Conservation (phyloP, 1,140 invertebrate genomes). For the Aphelinus certus region DNA sequence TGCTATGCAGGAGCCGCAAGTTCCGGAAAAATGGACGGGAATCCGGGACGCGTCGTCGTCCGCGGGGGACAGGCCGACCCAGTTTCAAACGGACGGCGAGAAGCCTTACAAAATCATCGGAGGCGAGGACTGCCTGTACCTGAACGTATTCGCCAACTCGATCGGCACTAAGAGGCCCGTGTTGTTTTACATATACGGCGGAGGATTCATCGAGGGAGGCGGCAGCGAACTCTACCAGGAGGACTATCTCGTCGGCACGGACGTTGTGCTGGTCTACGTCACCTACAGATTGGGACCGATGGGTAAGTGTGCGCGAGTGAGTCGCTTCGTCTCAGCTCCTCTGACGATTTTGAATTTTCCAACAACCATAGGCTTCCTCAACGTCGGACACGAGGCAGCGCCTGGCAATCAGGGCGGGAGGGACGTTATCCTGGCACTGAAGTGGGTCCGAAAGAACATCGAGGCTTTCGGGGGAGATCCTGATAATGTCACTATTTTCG, state of each 20-base stretch:
- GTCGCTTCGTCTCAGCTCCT: not conserved
- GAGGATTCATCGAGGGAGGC: conserved; percentile 65
- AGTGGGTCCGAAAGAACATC: conserved; percentile 93
- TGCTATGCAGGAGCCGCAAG: not conserved
- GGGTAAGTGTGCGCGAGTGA: conserved; percentile 55
- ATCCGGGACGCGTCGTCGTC: not conserved
- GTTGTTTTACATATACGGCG: not conserved
- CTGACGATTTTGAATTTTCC: not conserved
- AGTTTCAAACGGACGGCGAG: not conserved
- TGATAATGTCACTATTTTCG: conserved; percentile 91
- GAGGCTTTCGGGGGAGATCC: conserved; percentile 91
- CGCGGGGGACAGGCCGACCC: not conserved
- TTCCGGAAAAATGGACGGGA: not conserved
- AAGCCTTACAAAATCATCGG: not conserved
- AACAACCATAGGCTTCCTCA: conserved; percentile 48
- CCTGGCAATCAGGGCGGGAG: conserved; percentile 85
- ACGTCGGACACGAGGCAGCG: conserved; percentile 68
- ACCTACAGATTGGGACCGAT: conserved; percentile 75
- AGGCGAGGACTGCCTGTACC: conserved; percentile 6
- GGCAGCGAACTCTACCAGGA: conserved; percentile 56
- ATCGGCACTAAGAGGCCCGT: not conserved
- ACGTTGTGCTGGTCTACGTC: conserved; percentile 72
- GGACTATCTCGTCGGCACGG: conserved; percentile 64
- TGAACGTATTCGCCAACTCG: not conserved
- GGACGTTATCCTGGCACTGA: conserved; percentile 90